phyloP scores from a whole-genome alignment of 2,888 invertebrate species.

The Heliothis peltigera region DNA sequence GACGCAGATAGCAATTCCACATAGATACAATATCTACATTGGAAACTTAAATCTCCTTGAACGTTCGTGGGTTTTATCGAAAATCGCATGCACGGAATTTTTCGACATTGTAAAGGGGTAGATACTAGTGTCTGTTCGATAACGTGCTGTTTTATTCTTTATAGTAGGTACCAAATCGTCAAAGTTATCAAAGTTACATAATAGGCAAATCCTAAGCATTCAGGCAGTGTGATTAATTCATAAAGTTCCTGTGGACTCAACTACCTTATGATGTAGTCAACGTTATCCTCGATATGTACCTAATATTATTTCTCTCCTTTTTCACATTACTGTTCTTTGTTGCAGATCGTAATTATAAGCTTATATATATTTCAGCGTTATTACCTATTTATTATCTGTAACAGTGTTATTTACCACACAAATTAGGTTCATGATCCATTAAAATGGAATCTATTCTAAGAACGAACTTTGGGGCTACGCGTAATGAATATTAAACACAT shows the following conservation, averaged over 20 bases:
- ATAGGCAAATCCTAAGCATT: no score
- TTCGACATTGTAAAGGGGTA: conserved; percentile 34
- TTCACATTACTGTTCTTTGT: no score
- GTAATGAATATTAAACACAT: conserved; percentile 20
- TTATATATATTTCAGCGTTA: not conserved
- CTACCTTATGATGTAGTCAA: no score
- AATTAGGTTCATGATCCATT: not conserved
- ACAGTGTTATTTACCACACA: not conserved
- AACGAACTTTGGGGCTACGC: not conserved
- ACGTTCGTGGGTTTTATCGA: conserved; percentile 13
- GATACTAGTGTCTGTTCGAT: conserved; percentile 15
- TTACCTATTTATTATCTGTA: not conserved
- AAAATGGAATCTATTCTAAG: not conserved
- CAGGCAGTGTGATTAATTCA: no score
- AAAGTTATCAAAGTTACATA: no score
- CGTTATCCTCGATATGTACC: no score
- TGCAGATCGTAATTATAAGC: no score
- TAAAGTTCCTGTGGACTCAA: no score
- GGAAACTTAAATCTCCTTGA: conserved; percentile 19
- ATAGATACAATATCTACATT: conserved; percentile 19
- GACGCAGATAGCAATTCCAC: conserved; percentile 15
- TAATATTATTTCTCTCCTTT: no score
- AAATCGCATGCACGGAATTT: conserved; percentile 14
- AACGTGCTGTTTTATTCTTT: not conserved
- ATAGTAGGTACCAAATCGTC: not conserved